Evolutionary conservation across 2,888 invertebrate species (phyloP).

Genomic region (Amblyteles armatorius): DNA sequence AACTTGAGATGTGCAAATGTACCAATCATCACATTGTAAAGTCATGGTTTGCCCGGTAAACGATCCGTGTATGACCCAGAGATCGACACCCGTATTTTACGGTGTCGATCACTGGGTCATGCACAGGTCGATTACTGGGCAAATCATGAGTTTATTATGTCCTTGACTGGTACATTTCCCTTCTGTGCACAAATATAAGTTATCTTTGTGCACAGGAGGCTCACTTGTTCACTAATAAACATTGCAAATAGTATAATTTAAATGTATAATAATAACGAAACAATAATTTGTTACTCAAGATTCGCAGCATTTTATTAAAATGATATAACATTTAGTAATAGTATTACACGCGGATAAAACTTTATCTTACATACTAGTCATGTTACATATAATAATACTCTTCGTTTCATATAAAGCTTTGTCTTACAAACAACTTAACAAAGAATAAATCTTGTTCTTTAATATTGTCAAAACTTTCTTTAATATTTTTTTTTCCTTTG

Average conservation of each 20-base stretch:
- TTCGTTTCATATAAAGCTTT: background rate
- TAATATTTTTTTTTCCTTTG: background rate
- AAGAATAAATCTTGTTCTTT: background rate
- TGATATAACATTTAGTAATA: background rate
- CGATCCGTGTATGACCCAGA: background rate
- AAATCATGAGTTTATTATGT: slow-evolving; percentile 16
- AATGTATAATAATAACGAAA: slow-evolving; percentile 18
- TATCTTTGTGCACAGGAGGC: background rate
- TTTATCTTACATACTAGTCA: slow-evolving; percentile 6
- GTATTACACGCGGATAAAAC: background rate
- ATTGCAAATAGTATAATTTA: background rate
- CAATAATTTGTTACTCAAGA: background rate
- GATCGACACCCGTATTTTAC: background rate
- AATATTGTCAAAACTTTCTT: background rate
- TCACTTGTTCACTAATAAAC: slow-evolving; percentile 14
- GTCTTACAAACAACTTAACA: background rate
- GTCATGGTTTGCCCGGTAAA: slow-evolving; percentile 14
- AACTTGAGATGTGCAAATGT: slow-evolving; percentile 24
- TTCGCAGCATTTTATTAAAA: slow-evolving; percentile 3
- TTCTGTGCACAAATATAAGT: too few species aligned
- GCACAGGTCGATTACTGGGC: background rate
- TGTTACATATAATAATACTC: background rate
- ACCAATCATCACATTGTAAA: slow-evolving; percentile 1
- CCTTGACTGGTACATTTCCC: slow-evolving; percentile 14
- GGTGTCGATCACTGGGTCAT: background rate